Percentiles rank a stretch among this genome's conserved stretches.
phyloP scores from a whole-genome alignment of 2,113 vertebrate genomes.

The Strix aluco region DNA sequence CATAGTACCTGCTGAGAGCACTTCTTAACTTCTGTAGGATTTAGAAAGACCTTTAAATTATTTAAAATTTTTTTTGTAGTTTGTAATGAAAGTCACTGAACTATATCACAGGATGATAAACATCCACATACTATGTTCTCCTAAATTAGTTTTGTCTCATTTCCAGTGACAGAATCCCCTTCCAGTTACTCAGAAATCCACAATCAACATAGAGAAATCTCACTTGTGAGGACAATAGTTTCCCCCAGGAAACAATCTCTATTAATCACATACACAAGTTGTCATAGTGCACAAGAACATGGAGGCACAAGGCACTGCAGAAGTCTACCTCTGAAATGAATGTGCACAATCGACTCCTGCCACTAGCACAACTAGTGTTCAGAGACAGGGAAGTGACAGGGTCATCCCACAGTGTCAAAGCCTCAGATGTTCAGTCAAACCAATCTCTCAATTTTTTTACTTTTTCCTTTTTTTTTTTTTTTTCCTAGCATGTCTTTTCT shows the following conservation, averaged over 20 bases:
- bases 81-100: background rate
- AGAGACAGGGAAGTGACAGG: background rate
- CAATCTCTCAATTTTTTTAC: background rate
- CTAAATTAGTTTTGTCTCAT: background rate
- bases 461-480: background rate
- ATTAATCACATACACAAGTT: background rate
- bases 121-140: background rate
- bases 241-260: background rate
- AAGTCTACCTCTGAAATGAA: background rate
- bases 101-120: background rate
- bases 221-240: background rate
- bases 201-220: background rate
- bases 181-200: background rate
- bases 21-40: background rate
- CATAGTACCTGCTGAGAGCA: background rate
- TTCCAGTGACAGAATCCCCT: background rate
- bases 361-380: background rate
- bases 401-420: background rate
- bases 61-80: background rate
- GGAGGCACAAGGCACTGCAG: background rate
- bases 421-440: background rate
- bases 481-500: background rate
- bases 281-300: background rate
- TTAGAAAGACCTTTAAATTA: background rate
- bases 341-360: accelerated